These are phyloP conservation scores for Archivesica marissinica DNA, from an alignment of 1,140 invertebrate genomes.

Conservation along the genomic window DNA sequence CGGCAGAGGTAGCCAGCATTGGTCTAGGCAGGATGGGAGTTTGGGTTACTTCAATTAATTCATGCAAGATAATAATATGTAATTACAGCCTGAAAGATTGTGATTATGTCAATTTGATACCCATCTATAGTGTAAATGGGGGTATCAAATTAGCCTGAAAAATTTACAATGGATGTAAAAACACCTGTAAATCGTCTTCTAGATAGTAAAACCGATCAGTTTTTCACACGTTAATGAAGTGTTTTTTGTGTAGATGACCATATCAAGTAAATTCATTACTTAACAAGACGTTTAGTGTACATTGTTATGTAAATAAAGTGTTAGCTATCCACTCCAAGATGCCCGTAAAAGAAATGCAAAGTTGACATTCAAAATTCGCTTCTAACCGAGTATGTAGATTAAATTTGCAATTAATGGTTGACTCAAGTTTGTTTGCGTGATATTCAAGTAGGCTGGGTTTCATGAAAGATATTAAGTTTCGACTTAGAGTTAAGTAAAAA, in stretches of 20 bases:
- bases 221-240: not conserved
- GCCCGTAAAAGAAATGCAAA: no score
- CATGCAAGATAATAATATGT: conserved; percentile 39
- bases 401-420: no score
- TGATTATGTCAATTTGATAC: conserved; percentile 48
- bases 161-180: conserved; percentile 30
- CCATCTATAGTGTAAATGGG: conserved; percentile 8
- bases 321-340: not conserved
- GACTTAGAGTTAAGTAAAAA: no score
- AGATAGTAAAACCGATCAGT: not conserved
- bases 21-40: conserved; percentile 21
- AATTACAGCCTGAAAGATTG: conserved; percentile 23
- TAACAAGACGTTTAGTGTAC: not conserved
- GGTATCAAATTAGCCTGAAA: conserved; percentile 12
- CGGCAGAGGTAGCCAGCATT: not conserved
- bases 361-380: no score
- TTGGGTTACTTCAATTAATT: conserved; percentile 43
- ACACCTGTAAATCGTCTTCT: conserved; percentile 27
- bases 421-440: no score
- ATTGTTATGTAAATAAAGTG: not conserved
- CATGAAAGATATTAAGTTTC: no score
- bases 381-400: no score
- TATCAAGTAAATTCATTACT: not conserved
- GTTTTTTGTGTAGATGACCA: conserved; percentile 19
- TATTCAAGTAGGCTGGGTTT: no score